Evolutionary conservation across 53 echinoderm and acorn worm species (phyloP).

Genomic region (Patiria pectinifera): DNA sequence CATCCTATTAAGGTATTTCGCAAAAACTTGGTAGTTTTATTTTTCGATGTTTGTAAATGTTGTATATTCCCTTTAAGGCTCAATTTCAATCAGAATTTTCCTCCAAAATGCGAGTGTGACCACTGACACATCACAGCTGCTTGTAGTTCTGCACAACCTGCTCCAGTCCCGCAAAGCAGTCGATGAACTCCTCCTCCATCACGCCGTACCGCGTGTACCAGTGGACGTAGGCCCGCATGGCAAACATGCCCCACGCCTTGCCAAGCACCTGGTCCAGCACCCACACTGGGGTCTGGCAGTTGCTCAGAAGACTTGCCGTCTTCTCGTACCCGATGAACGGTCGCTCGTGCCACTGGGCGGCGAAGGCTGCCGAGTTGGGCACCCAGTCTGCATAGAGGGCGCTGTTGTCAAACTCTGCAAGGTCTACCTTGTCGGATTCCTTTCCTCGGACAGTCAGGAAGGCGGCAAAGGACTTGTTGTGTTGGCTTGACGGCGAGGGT

Average conservation of each 20-base stretch:
- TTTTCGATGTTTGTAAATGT: no score
- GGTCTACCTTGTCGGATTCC: slow-evolving; percentile 70
- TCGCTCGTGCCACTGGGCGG: slow-evolving; percentile 65
- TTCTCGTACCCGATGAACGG: slow-evolving; percentile 82
- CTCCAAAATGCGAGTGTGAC: neutral
- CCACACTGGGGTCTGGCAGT: slow-evolving; percentile 78
- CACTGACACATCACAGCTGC: slow-evolving; percentile 28
- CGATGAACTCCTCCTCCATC: slow-evolving; percentile 96
- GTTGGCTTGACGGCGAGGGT: slow-evolving; percentile 49
- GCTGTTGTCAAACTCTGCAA: slow-evolving; percentile 53
- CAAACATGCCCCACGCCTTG: slow-evolving; percentile 99
- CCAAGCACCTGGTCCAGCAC: slow-evolving; percentile 72
- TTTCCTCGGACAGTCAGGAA: slow-evolving; percentile 82
- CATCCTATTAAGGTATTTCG: no score
- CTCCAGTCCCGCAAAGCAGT: slow-evolving; percentile 93
- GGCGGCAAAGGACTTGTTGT: slow-evolving; percentile 81
- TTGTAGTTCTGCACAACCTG: slow-evolving; percentile 87
- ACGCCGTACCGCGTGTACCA: slow-evolving; percentile 97
- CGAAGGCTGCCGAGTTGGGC: slow-evolving; percentile 65
- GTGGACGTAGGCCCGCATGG: slow-evolving; percentile 96
- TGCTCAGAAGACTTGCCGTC: slow-evolving; percentile 79
- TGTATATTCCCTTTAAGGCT: no score
- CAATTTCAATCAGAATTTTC: no score
- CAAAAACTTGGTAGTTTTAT: no score
- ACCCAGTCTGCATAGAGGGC: slow-evolving; percentile 87